Base-by-base conservation (phyloP, 2,888 invertebrate genomes). In the Trachelus troglodyta region DNA sequence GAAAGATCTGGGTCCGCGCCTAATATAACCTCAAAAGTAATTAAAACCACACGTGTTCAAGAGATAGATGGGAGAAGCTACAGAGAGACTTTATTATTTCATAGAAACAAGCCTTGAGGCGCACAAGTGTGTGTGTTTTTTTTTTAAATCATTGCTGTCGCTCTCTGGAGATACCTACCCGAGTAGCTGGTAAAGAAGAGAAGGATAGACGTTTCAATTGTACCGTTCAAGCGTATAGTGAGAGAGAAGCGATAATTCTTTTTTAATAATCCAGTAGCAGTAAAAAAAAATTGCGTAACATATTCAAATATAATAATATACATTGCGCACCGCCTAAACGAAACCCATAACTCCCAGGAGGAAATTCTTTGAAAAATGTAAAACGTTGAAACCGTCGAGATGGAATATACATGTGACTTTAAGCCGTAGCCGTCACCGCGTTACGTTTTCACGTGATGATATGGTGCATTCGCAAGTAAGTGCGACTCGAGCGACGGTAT, bases 171-270 rank as follows among this genome's bases (percentile, higher is more conserved):
- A 37, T 37, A 37, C 4, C 3, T 12, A 12, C 12, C 12, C 23
- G 6, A 40, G 6, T 6, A 23, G 6, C 4, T 9, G 4, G 23
- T 2, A 40, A 15, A 40, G 15, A 37, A 37, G 6, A 40, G 6
- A 1, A 40, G 40, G 6, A 15, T 40, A 15, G 4, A 40, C 4
- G 6, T 15, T 40, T 40, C 15, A 15, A 15, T 40, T 40, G 12
- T 15, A 15, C 40, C 0, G 6, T 4, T 40, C 0, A 23, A 2
- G 6, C 15, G 9, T 2, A 56, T 0, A 23, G 56, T 0, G 40
- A 23, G 56, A 56, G 15, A 56, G 4, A 23, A 23, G 23, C 56
- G 56, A 56, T 56, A 15, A 9, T 23, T 40, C 40, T 40, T 40
- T 56, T 56, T 56, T 56, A 56, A 56, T 56, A 56, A 23, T 56